These are phyloP conservation scores for Spea hammondii DNA, from an alignment of 2,797 vertebrate species.

Conservation along the genomic window DNA sequence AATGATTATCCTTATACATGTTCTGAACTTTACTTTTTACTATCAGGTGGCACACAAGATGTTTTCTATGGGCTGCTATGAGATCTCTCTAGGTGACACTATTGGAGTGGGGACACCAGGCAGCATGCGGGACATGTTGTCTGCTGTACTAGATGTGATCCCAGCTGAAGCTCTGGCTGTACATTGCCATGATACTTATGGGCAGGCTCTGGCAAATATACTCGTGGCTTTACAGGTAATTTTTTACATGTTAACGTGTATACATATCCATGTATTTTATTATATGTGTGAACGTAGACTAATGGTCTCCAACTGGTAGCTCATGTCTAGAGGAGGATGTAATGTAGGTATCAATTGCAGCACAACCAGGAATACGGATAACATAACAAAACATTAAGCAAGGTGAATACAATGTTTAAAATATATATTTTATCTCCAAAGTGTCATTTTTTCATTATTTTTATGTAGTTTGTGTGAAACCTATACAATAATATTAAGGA, in stretches of 20 bases:
- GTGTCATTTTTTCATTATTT: too few relatives aligned
- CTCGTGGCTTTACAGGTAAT: slow-evolving; percentile 88
- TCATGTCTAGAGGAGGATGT: too few relatives aligned
- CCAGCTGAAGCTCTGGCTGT: slow-evolving; percentile 85
- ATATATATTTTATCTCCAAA: too few relatives aligned
- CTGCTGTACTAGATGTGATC: slow-evolving; percentile 80
- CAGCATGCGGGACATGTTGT: slow-evolving; percentile 85
- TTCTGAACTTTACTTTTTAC: not conserved
- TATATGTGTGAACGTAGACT: too few relatives aligned
- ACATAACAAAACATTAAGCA: too few relatives aligned
- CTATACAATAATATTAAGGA: too few relatives aligned
- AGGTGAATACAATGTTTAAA: too few relatives aligned
- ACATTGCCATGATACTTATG: slow-evolving; percentile 96
- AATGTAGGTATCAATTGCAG: too few relatives aligned
- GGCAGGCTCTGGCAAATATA: slow-evolving; percentile 94
- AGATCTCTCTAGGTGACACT: slow-evolving; percentile 95
- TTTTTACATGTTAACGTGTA: not conserved
- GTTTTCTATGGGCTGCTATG: slow-evolving; percentile 95
- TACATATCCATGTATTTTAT: not conserved
- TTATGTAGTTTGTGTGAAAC: too few relatives aligned
- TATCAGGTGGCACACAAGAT: slow-evolving; percentile 86
- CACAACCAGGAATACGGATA: too few relatives aligned
- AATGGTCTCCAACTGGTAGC: too few relatives aligned
- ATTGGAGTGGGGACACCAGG: slow-evolving; percentile 92
- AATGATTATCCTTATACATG: not conserved